Base-by-base conservation (phyloP, 1,140 invertebrate genomes). In the Drosophila virilis region DNA sequence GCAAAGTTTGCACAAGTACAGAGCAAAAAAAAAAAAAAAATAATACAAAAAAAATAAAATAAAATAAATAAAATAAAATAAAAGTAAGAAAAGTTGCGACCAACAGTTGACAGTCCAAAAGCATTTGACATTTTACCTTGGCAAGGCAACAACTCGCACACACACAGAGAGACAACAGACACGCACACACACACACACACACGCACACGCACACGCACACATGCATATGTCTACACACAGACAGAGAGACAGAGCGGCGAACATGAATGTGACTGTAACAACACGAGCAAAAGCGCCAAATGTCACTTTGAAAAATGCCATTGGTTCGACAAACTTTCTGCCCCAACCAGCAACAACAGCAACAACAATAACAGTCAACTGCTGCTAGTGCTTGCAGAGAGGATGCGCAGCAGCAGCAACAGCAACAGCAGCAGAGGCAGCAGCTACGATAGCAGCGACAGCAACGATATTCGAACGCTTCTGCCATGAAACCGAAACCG, bases 241-340 rank as follows among this genome's bases (percentile, higher is more conserved):
- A 38, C 66, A 76, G 42, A 67, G 57, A 66, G 48, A 71, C 55
- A 57, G 58, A 59, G 58, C 78, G 50, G 60, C 62, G 77, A 73
- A 73, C 74, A 58, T 70, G 73, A 81, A 74, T 51, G 72, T 70
- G 68, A 75, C 60, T 75, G 72, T 75, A 73, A 68, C 68, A 80
- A 74, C 58, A 79, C 75, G 68, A 81, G 82, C 73, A 90, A 83
- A 89, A 85, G 83, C 84, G 80, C 86, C 82, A 91, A 91, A 91
- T 91, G 90, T 91, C 90, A 91, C 90, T 89, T 90, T 91, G 86
- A 91, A 91, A 91, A 91, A 90, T 91, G 90, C 90, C 90, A 91
- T 91, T 91, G 90, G 90, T 90, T 83, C 80, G 76, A 83, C 74
- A 80, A 78, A 78, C 72, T 74, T 74, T 74, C 59, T 76, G 78